Evolutionary conservation across 2,113 vertebrate genomes (phyloP), one percentile per base, ranked within the genome.

Genomic region (Struthidea cinerea): DNA sequence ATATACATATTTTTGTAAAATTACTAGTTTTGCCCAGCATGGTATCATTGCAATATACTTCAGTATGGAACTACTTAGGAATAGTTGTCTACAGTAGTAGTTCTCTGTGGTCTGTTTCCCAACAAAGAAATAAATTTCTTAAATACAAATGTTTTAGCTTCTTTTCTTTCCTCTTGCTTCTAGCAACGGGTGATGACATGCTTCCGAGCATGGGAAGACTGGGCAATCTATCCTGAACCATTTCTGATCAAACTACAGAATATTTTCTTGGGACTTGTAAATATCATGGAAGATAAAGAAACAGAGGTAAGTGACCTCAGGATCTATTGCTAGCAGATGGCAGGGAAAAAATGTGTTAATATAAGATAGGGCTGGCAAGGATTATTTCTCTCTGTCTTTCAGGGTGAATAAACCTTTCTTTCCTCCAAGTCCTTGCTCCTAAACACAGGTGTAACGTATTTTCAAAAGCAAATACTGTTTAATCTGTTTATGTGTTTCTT

Each of bases 181-280:
- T 96, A 99, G 99, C 99, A 99, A 99, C 97, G 99, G 60, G 99
- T 99, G 50, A 99, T 99, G 99, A 98, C 99, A 6, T 99, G 99
- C 98, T 99, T 99, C 97, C 98, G 99, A 96, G 99, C 99, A 2
- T 99, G 99, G 99, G 99, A 99, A 96, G 99, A 99, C 94, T 99
- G 99, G 99, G 98, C 99, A 1, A 99, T 99, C 93, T 99, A 99
- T 97, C 99, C 99, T n/a, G 99, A 99, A 78, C 99, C 99, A 27
- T 99, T 99, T 98, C 98, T 99, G 92, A 99, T 99, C 97, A 99
- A 99, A 98, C 98, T 99, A 44, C 99, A 99, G 98, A 99, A 99
- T 97, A 99, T 99, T 97, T 99, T 99, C 97, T 97, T 99, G 96
- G 99, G 99, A 41, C 98, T 99, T 77, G 99, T 99, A 92, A 99